A percentile compares a stretch with the other conserved stretches of the same genome.
phyloP scores from a whole-genome alignment of 2,797 vertebrate genomes.

The Rhinella marina region DNA sequence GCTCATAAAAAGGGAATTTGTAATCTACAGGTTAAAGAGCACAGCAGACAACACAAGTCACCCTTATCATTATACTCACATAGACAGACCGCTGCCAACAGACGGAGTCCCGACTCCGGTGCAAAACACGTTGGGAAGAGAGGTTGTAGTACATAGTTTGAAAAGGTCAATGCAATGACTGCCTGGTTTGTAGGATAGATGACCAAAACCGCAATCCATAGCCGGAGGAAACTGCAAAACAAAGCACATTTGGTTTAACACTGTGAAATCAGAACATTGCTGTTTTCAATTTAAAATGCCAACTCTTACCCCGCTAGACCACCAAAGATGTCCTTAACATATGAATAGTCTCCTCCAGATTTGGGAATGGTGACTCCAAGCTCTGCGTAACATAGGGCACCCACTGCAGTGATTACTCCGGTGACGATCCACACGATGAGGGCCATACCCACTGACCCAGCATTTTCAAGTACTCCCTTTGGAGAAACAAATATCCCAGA shows the following conservation, averaged over 20 bases:
- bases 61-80: slow-evolving; percentile 74
- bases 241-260: background rate
- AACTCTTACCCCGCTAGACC: slow-evolving; percentile 88
- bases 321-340: slow-evolving; percentile 94
- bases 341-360: slow-evolving; percentile 92
- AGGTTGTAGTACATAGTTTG: slow-evolving; percentile 84
- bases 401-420: slow-evolving; percentile 88
- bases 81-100: slow-evolving; percentile 82
- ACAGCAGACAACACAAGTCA: background rate
- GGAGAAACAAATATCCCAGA: slow-evolving; percentile 94
- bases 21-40: background rate
- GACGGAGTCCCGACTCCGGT: slow-evolving; percentile 75
- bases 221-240: slow-evolving; percentile 82
- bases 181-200: slow-evolving; percentile 87
- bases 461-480: slow-evolving; percentile 91
- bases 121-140: slow-evolving; percentile 82
- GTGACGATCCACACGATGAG: slow-evolving; percentile 90
- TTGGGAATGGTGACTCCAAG: slow-evolving; percentile 94
- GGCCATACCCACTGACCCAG: slow-evolving; percentile 88
- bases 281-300: background rate
- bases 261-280: background rate
- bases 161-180: slow-evolving; percentile 85
- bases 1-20: background rate
- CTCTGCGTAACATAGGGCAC: slow-evolving; percentile 91
- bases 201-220: slow-evolving; percentile 86